Evolutionary conservation across 2,113 vertebrate species (phyloP).

Genomic region (Coryphaenoides rupestris): DNA sequence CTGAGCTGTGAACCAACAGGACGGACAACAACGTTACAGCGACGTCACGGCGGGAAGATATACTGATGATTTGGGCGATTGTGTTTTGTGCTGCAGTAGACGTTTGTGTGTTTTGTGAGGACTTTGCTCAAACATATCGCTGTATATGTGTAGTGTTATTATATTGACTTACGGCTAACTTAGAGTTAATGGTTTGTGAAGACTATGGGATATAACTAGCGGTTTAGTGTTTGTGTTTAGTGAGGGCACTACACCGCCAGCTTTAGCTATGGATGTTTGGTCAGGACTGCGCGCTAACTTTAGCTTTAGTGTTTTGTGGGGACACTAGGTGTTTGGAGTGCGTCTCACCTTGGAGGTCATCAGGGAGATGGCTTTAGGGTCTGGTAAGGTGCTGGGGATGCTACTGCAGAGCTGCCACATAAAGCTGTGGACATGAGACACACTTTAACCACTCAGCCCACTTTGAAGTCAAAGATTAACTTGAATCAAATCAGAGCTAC

Average conservation of each 20-base stretch:
- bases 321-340: background rate
- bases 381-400: slow-evolving; percentile 95
- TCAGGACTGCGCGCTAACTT: background rate
- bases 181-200: too few relatives aligned
- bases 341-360: slow-evolving; percentile 94
- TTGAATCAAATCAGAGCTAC: background rate
- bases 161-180: too few relatives aligned
- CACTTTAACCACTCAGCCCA: background rate
- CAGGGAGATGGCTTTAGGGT: slow-evolving; percentile 94
- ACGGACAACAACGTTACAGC: background rate
- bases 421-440: slow-evolving; percentile 73
- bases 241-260: too few relatives aligned
- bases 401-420: slow-evolving; percentile 99
- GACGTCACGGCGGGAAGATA: too few relatives aligned
- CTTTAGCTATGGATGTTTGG: too few relatives aligned
- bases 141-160: too few relatives aligned
- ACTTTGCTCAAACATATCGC: too few relatives aligned
- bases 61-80: too few relatives aligned
- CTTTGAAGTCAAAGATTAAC: background rate
- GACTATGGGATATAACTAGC: too few relatives aligned
- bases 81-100: too few relatives aligned
- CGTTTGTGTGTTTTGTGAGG: too few relatives aligned
- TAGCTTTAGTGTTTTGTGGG: background rate
- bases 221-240: too few relatives aligned
- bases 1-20: slow-evolving; percentile 81